Percentiles rank a stretch among this genome's conserved stretches.
These are phyloP conservation scores for Amphiprion percula DNA, from an alignment of 2,113 vertebrate genomes.

Conservation along the genomic window DNA sequence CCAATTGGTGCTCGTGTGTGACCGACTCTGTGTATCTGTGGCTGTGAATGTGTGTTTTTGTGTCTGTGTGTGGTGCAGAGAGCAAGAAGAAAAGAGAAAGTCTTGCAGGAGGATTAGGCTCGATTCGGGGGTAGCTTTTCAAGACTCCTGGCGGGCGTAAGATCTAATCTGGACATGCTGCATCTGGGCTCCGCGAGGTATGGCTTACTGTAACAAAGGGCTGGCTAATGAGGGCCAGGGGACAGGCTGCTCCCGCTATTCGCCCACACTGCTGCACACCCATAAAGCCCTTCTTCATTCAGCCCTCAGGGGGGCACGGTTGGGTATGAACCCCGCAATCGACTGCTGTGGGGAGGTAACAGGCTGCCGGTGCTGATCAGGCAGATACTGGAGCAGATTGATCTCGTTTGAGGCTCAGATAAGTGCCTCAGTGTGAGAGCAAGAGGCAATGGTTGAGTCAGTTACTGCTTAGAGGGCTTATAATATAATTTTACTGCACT, in stretches of 20 bases:
- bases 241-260: conserved; percentile 60
- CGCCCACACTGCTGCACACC: conserved; percentile 61
- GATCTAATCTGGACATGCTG: conserved; percentile 80
- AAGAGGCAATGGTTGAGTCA: conserved; percentile 33
- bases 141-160: conserved; percentile 68
- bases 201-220: conserved; percentile 83
- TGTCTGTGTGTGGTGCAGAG: conserved; percentile 55
- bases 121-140: conserved; percentile 72
- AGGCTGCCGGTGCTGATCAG: conserved; percentile 9
- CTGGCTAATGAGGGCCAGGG: conserved; percentile 75
- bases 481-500: conserved; percentile 37
- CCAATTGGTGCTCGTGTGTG: conserved; percentile 34
- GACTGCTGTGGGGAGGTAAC: conserved; percentile 7
- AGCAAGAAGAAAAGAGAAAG: conserved; percentile 65
- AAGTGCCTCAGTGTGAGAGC: conserved; percentile 13
- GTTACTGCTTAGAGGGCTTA: conserved; percentile 7
- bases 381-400: conserved; percentile 25
- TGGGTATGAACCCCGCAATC: conserved; percentile 35
- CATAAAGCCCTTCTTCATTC: conserved; percentile 63
- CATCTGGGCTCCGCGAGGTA: conserved; percentile 80
- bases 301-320: conserved; percentile 23
- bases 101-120: conserved; percentile 77
- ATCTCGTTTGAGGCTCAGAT: conserved; percentile 34
- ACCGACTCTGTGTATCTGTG: conserved; percentile 45
- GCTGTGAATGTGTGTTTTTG: conserved; percentile 25